Conservation (phyloP, 2,888 invertebrate species). For the Ectemnius lituratus region DNA sequence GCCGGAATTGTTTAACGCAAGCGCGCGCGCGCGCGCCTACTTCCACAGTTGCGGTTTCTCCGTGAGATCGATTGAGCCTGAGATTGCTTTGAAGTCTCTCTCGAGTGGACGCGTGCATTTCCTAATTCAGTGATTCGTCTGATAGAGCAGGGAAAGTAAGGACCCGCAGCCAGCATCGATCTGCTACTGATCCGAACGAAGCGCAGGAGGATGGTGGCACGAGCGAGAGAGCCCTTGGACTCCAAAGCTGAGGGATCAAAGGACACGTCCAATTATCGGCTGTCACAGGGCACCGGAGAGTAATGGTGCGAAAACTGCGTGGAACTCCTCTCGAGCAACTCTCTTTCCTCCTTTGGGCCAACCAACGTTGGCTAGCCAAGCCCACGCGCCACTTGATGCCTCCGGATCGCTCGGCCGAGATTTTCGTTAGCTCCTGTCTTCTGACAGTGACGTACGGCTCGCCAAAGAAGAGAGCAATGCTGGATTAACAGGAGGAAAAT, state of each 20-base stretch:
- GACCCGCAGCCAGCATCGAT: background rate
- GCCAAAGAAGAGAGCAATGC: background rate
- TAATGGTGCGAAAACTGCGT: conserved; percentile 57
- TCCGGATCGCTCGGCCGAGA: conserved; percentile 16
- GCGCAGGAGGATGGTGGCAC: background rate
- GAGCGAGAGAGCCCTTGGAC: conserved; percentile 13
- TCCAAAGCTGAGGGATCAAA: conserved; percentile 46
- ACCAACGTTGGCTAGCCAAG: no score
- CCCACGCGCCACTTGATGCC: background rate
- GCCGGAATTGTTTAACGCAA: background rate
- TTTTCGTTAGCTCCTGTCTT: conserved; percentile 37
- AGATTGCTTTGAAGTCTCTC: no score
- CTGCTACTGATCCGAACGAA: background rate
- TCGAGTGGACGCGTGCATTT: no score
- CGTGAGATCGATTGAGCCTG: no score
- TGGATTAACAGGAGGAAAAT: conserved; percentile 30
- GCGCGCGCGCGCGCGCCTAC: background rate
- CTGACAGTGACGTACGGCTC: conserved; percentile 42
- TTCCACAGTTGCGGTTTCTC: no score
- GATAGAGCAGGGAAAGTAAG: background rate
- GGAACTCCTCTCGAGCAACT: conserved; percentile 23
- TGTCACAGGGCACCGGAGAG: conserved; percentile 55
- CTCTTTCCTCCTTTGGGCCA: background rate
- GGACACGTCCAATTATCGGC: conserved; percentile 67
- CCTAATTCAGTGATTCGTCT: background rate